These are phyloP conservation scores for Cerceris ruficornis DNA, from an alignment of 2,888 invertebrate species.

Conservation along the genomic window DNA sequence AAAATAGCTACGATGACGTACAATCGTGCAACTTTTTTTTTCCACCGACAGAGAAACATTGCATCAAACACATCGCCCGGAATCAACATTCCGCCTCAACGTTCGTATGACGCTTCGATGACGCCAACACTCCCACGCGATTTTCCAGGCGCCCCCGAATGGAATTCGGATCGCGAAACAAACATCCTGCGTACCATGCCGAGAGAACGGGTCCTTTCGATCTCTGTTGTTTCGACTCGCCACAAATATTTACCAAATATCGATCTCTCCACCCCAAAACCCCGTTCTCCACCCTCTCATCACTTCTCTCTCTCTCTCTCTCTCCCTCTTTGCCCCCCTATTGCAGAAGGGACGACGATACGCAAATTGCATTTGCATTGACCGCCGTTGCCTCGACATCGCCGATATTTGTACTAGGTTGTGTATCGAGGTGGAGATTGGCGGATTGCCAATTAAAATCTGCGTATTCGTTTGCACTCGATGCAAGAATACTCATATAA, in stretches of 20 bases:
- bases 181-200: constrained; percentile 47
- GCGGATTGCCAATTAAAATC: constrained; percentile 74
- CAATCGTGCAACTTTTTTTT: constrained; percentile 30
- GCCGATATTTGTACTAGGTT: constrained; percentile 70
- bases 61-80: constrained; percentile 27
- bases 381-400: constrained; percentile 55
- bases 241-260: constrained; percentile 72
- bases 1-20: constrained; percentile 58
- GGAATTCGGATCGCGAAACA: constrained; percentile 57
- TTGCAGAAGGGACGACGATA: constrained; percentile 49
- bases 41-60: constrained; percentile 3
- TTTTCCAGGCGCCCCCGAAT: constrained; percentile 48
- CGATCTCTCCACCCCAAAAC: constrained; percentile 42
- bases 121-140: constrained; percentile 45
- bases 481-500: constrained; percentile 55
- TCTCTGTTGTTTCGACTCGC: constrained; percentile 65
- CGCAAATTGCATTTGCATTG: constrained; percentile 69
- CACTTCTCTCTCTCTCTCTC: constrained; percentile 8
- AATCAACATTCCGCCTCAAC: constrained; percentile 36
- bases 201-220: constrained; percentile 46
- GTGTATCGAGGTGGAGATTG: constrained; percentile 68
- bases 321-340: constrained; percentile 18
- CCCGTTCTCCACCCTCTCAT: constrained; percentile 21
- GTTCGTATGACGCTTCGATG: constrained; percentile 45
- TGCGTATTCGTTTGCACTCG: constrained; percentile 38